Evolutionary conservation across 1,140 invertebrate species (phyloP), one percentile per base, ranked within the genome.

Genomic region (Drosophila sturtevanti): DNA sequence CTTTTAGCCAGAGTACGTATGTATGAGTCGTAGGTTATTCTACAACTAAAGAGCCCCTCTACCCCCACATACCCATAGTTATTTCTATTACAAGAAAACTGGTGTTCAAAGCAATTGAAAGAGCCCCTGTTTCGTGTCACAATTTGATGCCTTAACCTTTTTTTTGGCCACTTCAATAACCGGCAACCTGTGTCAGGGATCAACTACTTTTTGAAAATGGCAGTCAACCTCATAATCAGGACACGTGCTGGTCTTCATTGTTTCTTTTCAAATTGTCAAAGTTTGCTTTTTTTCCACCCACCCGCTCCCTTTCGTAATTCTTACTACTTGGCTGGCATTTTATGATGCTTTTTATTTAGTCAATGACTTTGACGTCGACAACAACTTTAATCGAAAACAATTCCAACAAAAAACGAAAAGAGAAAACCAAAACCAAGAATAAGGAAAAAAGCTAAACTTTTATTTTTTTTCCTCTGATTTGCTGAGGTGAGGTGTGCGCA

Each of bases 311-410:
- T 2, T 0, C 7, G 10, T 9, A 14, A 12, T 22, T 21, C 73
- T 77, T 79, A 82, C 79, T 87, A 86, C 82, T 87, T 82, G 75
- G 71, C 59, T 55, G 64, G 48, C 61, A 48, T 77, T 87, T 86
- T 86, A 87, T 87, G 75, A 86, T 81, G 82, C 82, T 87, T 72
- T 81, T 86, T 89, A 87, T 86, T 86, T 86, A 86, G 82, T 82
- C 84, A 87, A 87, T 82, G 82, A 82, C 82, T 86, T 86, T 86
- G 82, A 86, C 82, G 82, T 76, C 73, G 63, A 70, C 74, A 75
- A 79, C 82, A 86, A 87, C 82, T 86, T 86, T 86, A 86, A 86
- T 86, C 82, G 82, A 86, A 86, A 82, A 71, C 82, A 82, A 82
- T 86, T 77, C 9, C 35, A 34, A 31, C 38, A 52, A 34, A 48